Evolutionary conservation across 1,140 invertebrate species (phyloP).

Genomic region (Pseudomyrmex flavicornis): DNA sequence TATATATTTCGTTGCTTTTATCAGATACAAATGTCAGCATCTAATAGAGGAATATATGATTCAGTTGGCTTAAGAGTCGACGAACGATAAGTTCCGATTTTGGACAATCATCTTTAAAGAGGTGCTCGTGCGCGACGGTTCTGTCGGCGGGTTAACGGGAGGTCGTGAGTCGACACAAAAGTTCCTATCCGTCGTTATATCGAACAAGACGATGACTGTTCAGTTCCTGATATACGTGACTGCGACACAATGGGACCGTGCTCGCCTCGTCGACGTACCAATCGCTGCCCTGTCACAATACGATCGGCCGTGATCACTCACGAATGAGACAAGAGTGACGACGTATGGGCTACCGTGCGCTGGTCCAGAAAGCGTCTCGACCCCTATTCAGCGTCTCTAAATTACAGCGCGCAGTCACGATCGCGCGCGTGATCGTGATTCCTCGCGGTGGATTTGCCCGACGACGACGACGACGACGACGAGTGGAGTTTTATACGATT

Average conservation of each 20-base stretch:
- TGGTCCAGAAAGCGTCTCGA: constrained; percentile 57
- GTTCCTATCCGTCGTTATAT: constrained; percentile 65
- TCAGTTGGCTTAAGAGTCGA: background rate
- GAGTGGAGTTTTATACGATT: constrained; percentile 55
- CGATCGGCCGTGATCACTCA: constrained; percentile 75
- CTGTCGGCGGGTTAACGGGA: constrained; percentile 53
- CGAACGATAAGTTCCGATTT: constrained; percentile 40
- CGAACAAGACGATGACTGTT: constrained; percentile 71
- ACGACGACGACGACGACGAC: background rate
- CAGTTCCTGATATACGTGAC: constrained; percentile 74
- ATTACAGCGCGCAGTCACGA: constrained; percentile 66
- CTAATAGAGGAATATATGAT: background rate
- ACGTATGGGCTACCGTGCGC: constrained; percentile 67
- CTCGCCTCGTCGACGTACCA: constrained; percentile 73
- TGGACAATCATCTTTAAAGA: constrained; percentile 46
- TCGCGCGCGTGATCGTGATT: constrained; percentile 74
- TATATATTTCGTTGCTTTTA: background rate
- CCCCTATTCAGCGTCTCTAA: constrained; percentile 66
- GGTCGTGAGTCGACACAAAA: constrained; percentile 73
- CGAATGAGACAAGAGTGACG: constrained; percentile 69
- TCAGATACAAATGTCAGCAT: background rate
- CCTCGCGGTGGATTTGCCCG: constrained; percentile 47
- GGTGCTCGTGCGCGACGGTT: constrained; percentile 52
- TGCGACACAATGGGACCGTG: constrained; percentile 70
- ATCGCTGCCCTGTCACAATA: constrained; percentile 74